These are phyloP conservation scores for Macrochelys suwanniensis DNA, from an alignment of 2,797 vertebrate genomes.

Conservation along the genomic window DNA sequence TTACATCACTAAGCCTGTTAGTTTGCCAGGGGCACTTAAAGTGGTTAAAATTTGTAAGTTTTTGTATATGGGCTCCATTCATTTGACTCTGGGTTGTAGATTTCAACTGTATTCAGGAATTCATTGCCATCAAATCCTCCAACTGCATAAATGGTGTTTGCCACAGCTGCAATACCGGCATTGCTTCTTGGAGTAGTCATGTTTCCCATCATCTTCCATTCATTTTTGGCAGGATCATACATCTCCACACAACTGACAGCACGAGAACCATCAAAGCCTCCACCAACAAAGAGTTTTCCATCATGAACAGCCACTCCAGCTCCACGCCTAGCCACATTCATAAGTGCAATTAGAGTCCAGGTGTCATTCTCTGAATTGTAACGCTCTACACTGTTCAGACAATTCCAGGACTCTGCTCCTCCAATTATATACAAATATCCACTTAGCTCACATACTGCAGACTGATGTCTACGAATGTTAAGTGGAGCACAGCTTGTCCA, in stretches of 20 bases:
- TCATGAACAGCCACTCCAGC: constrained; percentile 91
- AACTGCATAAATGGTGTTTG: constrained; percentile 90
- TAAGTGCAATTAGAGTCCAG: constrained; percentile 93
- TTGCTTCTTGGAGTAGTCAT: constrained; percentile 97
- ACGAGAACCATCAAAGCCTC: constrained; percentile 95
- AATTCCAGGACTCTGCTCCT: constrained; percentile 98
- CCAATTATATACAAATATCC: constrained; percentile 95
- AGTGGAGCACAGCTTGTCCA: constrained; percentile 95
- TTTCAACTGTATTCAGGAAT: constrained; percentile 95
- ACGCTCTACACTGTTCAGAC: constrained; percentile 94
- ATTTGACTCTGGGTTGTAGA: constrained; percentile 90
- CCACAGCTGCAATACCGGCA: constrained; percentile 90
- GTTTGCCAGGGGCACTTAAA: constrained; percentile 86
- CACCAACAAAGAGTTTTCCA: constrained; percentile 94
- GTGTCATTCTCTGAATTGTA: constrained; percentile 97
- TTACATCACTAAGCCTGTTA: constrained; percentile 99
- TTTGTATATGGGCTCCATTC: constrained; percentile 94
- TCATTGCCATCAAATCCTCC: constrained; percentile 98
- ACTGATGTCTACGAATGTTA: constrained; percentile 98
- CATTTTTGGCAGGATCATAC: constrained; percentile 92
- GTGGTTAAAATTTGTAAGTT: constrained; percentile 82
- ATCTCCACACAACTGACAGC: constrained; percentile 95
- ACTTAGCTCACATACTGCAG: constrained; percentile 93
- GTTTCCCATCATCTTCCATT: constrained; percentile 95
- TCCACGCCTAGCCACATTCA: constrained; percentile 97